phyloP scores from a whole-genome alignment of 2,888 invertebrate genomes.

The Phaonia tiefii region DNA sequence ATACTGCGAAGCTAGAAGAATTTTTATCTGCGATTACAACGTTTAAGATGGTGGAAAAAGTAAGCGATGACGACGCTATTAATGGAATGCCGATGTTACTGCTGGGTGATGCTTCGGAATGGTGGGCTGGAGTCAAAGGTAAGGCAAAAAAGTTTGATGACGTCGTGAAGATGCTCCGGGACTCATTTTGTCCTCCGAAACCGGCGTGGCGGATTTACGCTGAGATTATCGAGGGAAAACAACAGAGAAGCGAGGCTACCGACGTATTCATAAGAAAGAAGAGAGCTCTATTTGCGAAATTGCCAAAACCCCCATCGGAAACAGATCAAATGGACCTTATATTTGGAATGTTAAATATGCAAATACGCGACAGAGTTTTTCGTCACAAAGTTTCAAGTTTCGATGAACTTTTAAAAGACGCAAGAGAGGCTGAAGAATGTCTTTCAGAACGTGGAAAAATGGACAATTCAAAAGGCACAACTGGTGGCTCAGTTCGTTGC shows the following conservation, averaged over 20 bases:
- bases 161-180: not conserved
- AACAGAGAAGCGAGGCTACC: conserved; percentile 42
- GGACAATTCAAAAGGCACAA: conserved; percentile 35
- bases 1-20: conserved; percentile 56
- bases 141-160: not conserved
- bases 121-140: conserved; percentile 46
- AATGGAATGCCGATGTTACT: conserved; percentile 60
- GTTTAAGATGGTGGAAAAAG: conserved; percentile 57
- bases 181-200: conserved; percentile 31
- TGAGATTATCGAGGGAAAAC: conserved; percentile 11
- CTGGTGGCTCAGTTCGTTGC: conserved; percentile 24
- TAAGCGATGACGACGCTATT: conserved; percentile 55
- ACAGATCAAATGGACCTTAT: not conserved
- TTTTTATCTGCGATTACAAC: conserved; percentile 57
- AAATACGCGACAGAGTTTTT: conserved; percentile 11
- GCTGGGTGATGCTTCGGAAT: conserved; percentile 52
- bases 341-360: not conserved
- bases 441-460: conserved; percentile 29
- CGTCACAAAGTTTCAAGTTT: conserved; percentile 48
- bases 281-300: conserved; percentile 23
- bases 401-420: conserved; percentile 49
- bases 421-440: conserved; percentile 53
- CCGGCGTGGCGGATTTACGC: conserved; percentile 37
- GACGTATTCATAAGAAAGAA: conserved; percentile 44
- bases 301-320: not conserved